phyloP scores from a whole-genome alignment of 2,113 vertebrate genomes.

The Tamias sibiricus region DNA sequence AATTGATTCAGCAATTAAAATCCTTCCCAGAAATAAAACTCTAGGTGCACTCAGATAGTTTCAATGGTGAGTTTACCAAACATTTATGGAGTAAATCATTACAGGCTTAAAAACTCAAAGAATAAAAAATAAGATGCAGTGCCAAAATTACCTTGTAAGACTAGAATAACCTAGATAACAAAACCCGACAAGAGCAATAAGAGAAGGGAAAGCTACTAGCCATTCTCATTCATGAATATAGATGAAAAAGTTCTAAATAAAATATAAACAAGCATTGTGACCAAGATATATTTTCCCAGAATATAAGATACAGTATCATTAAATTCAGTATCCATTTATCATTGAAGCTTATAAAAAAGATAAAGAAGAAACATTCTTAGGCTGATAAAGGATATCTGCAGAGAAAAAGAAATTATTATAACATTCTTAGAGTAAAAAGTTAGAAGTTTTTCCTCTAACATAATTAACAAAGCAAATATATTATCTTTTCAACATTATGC shows the following conservation, averaged over 20 bases:
- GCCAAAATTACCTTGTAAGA: not conserved
- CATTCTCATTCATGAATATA: not conserved
- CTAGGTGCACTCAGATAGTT: not conserved
- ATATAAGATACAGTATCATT: not conserved
- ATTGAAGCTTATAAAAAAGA: not conserved
- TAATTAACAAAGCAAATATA: not conserved
- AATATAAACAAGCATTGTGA: slow-evolving; percentile 25
- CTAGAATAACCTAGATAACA: not conserved
- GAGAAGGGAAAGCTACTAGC: not conserved
- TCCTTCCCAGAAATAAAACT: not conserved
- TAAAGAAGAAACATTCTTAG: not conserved
- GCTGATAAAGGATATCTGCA: not conserved
- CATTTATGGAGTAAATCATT: slow-evolving; percentile 51
- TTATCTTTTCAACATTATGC: not conserved
- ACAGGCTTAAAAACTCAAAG: not conserved
- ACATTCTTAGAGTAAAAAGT: not conserved
- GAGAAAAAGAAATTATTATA: not conserved
- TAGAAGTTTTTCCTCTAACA: not conserved
- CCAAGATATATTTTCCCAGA: not conserved
- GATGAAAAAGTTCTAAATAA: slow-evolving; percentile 26
- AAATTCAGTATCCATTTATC: not conserved
- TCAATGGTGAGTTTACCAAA: not conserved
- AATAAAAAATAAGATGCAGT: not conserved
- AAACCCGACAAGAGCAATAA: not conserved
- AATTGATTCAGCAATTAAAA: slow-evolving; percentile 15